Conservation (phyloP, 92 coral and sea anemone species). For the Paragorgia papillata region DNA sequence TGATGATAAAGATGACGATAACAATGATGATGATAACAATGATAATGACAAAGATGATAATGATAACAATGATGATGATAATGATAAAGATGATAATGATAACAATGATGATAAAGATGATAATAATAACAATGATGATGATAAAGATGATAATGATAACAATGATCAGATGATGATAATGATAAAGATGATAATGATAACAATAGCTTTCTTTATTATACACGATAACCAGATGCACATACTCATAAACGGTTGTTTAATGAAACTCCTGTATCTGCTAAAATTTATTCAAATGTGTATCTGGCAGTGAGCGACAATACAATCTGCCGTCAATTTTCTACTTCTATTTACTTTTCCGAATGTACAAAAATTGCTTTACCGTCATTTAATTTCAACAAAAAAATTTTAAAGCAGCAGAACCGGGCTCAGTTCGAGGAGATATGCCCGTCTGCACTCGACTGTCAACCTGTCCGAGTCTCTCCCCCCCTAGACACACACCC, state of each 20-base stretch:
- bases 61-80: no score
- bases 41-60: no score
- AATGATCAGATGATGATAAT: no score
- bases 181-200: no score
- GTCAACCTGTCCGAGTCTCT: neutral
- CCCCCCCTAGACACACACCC: constrained; percentile 1
- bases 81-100: no score
- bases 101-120: no score
- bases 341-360: neutral
- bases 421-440: neutral
- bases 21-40: no score
- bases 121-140: no score
- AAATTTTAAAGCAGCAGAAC: neutral
- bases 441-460: neutral
- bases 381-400: neutral
- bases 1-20: no score
- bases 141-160: no score
- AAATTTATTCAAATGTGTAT: constrained; percentile 8
- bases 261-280: neutral
- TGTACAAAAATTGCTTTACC: neutral
- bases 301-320: neutral
- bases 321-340: neutral
- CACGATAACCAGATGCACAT: no score
- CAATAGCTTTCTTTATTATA: no score
- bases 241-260: neutral